Percentiles rank a stretch among this genome's conserved stretches.
Evolutionary conservation across 2,113 vertebrate genomes (phyloP).

Genomic region (Notothenia rossii): DNA sequence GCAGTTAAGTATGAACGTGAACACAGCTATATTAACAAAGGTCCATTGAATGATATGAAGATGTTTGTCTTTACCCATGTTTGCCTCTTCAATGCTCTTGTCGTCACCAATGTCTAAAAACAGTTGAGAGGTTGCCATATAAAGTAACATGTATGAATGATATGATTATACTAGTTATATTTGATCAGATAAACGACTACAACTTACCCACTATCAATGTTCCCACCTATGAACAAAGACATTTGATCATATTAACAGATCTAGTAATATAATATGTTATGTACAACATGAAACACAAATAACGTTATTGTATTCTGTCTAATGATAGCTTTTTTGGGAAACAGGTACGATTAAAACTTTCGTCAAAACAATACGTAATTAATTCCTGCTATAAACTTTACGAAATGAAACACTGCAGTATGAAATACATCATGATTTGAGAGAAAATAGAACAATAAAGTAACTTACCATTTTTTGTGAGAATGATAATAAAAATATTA

Average conservation of each 20-base stretch:
- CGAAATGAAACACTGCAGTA: not conserved
- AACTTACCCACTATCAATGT: slow-evolving; percentile 17
- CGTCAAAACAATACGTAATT: too few species aligned
- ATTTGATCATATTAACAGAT: not conserved
- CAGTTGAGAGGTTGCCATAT: not conserved
- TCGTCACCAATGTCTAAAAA: slow-evolving; percentile 38
- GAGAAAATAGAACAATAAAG: not conserved
- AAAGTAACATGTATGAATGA: not conserved
- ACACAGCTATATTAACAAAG: not conserved
- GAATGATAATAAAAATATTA: slow-evolving; percentile 19
- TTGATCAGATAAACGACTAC: not conserved
- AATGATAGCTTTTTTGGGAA: too few species aligned
- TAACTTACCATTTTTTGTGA: not conserved
- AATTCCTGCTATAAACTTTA: too few species aligned
- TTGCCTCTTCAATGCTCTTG: slow-evolving; percentile 9
- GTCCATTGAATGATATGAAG: not conserved
- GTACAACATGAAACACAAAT: not conserved
- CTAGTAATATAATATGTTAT: not conserved
- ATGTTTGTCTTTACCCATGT: slow-evolving; percentile 49
- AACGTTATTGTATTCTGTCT: too few species aligned
- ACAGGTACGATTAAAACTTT: too few species aligned
- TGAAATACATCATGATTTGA: not conserved
- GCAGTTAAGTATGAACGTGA: not conserved
- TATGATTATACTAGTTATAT: not conserved
- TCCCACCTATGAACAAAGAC: not conserved